Evolutionary conservation across 2,888 invertebrate species (phyloP), one percentile per base, ranked within the genome.

Genomic region (Molorchus minor): DNA sequence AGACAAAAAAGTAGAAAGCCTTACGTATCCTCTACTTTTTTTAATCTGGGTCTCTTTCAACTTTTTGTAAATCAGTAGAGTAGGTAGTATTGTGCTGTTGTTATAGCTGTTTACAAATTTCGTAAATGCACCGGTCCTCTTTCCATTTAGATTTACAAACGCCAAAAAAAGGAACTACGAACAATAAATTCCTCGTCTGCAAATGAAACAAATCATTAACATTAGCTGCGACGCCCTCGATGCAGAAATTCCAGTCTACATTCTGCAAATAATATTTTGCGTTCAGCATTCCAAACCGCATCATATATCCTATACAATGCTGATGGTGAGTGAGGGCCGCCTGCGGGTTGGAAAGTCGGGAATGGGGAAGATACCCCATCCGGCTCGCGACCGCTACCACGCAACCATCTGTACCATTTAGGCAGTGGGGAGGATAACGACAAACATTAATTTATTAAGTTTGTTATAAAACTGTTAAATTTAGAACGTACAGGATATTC

Each of bases 211-310:
- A 49, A 49, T 49, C 38, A 49, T 49, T 49, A 40, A n/a, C 38
- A 49, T 49, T 49, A 49, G 49, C 49, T 49, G 21, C 36, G 29
- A 36, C 49, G 38, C 49, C 49, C 49, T 25, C 36, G 29, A 20
- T 38, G 21, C 21, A 36, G 38, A 38, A 49, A 49, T 49, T 49
- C 49, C 49, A 49, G 36, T 38, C 49, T 38, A 25, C 49, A 49
- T 49, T 49, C 49, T 38, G 38, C 49, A 49, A 49, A 49, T 49
- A 49, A 49, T 49, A 49, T 49, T 49, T 49, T 49, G 49, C 49
- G 49, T 49, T 49, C 49, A 49, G 25, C 49, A 49, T 49, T 49
- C 49, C 49, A 38, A 49, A 49, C 49, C 49, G 49, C 49, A 49
- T 38, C 49, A 49, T 49, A 49, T 53, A 53, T 53, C 41, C 53